Conservation (phyloP, 2,113 vertebrate species). For the Oncorhynchus keta region DNA sequence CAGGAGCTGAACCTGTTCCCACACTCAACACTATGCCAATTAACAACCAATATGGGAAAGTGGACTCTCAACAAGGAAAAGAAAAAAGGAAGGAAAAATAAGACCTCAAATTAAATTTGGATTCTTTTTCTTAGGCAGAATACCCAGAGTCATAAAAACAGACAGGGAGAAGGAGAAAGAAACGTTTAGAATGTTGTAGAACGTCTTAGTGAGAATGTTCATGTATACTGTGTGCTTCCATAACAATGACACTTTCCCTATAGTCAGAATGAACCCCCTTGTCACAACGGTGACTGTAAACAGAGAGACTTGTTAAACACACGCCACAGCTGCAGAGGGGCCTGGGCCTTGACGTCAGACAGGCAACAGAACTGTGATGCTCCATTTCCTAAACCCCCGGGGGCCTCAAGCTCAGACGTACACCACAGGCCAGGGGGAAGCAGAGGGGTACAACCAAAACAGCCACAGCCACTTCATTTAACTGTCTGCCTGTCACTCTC, state of each 20-base stretch:
- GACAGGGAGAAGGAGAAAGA: background rate
- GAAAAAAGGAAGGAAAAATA: background rate
- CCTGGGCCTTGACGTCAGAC: slow-evolving; percentile 74
- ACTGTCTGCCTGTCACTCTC: background rate
- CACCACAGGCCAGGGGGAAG: slow-evolving; percentile 47
- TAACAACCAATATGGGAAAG: slow-evolving; percentile 60
- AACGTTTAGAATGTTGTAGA: background rate
- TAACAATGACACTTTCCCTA: slow-evolving; percentile 36
- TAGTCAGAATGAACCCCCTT: slow-evolving; percentile 40
- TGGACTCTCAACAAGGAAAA: slow-evolving; percentile 21
- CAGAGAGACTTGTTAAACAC: slow-evolving; percentile 67
- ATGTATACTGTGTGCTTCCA: slow-evolving; percentile 15
- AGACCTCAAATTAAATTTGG: background rate
- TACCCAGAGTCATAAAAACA: background rate
- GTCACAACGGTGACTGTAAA: slow-evolving; percentile 58
- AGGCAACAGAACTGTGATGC: slow-evolving; percentile 70
- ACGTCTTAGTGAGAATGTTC: background rate
- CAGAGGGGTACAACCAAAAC: slow-evolving; percentile 40
- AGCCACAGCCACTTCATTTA: slow-evolving; percentile 56
- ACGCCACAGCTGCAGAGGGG: slow-evolving; percentile 88
- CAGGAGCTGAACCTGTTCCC: slow-evolving; percentile 62
- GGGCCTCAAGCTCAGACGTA: slow-evolving; percentile 53
- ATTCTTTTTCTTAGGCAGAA: background rate
- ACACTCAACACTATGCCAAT: slow-evolving; percentile 61
- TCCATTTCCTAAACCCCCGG: slow-evolving; percentile 78